These are phyloP conservation scores for Camponotus vicinus DNA, from an alignment of 1,140 invertebrate species.

Conservation along the genomic window DNA sequence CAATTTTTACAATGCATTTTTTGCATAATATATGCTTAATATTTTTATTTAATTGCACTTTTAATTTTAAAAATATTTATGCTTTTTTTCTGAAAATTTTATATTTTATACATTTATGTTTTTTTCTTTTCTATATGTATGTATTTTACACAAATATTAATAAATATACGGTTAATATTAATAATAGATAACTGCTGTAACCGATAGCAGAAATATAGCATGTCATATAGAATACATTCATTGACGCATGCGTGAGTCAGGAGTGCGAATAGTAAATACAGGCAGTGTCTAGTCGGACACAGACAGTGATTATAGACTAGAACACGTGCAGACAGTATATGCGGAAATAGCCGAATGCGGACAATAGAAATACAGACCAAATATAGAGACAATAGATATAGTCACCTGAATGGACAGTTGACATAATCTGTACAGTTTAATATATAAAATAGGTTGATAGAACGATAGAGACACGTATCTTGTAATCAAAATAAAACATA, in stretches of 20 bases:
- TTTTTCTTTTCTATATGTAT: neutral
- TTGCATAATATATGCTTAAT: neutral
- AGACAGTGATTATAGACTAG: constrained; percentile 17
- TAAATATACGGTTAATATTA: neutral
- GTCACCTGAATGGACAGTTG: neutral
- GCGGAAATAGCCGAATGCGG: neutral
- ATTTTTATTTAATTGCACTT: neutral
- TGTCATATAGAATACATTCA: neutral
- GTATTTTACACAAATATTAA: neutral
- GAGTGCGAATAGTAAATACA: constrained; percentile 32
- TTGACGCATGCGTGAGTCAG: neutral
- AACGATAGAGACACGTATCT: too few species aligned
- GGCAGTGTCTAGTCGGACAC: constrained; percentile 22
- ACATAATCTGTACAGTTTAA: neutral
- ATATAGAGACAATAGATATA: neutral
- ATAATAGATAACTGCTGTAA: neutral
- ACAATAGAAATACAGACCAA: constrained; percentile 19
- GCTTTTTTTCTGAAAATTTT: neutral
- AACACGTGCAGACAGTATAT: neutral
- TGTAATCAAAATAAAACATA: neutral
- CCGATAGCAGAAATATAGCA: constrained; percentile 14
- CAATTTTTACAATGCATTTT: neutral
- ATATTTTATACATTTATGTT: neutral
- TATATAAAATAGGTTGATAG: neutral
- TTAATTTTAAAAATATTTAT: neutral